Evolutionary conservation across 2,797 vertebrate species (phyloP).

Genomic region (Melanotaenia parkinsoni): DNA sequence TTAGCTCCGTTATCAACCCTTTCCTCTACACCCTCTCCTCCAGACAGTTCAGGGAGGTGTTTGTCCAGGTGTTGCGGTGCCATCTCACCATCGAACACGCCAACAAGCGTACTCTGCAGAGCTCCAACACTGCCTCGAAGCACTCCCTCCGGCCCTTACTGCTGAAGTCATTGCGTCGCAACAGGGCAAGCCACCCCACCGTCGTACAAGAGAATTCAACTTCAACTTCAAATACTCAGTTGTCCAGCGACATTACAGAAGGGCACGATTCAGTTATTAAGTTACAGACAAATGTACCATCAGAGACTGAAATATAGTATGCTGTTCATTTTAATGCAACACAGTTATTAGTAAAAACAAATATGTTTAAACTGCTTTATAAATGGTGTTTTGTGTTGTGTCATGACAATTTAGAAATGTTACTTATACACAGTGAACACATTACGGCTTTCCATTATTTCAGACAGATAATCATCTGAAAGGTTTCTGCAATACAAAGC

Average conservation of each 20-base stretch:
- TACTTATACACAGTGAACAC: conserved; percentile 16
- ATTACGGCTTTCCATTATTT: conserved; percentile 1
- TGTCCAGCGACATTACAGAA: conserved; percentile 21
- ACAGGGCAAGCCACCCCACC: background rate
- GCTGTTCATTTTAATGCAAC: conserved; percentile 49
- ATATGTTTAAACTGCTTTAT: conserved; percentile 12
- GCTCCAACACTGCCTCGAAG: conserved; percentile 30
- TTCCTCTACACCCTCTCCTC: conserved; percentile 96
- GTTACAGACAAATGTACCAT: conserved; percentile 12
- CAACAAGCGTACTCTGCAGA: conserved; percentile 83
- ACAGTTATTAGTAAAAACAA: conserved; percentile 19
- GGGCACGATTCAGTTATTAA: background rate
- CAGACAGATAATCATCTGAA: background rate
- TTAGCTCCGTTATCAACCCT: conserved; percentile 96
- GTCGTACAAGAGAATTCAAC: background rate
- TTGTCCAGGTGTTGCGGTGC: conserved; percentile 90
- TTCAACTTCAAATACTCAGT: background rate
- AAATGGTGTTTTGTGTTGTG: background rate
- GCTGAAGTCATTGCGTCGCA: conserved; percentile 64
- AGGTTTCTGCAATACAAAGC: background rate
- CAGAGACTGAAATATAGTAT: conserved; percentile 67
- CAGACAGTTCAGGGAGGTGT: conserved; percentile 90
- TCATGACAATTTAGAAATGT: conserved; percentile 14
- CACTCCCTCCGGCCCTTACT: conserved; percentile 82
- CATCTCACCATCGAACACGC: conserved; percentile 85